Base-by-base conservation (phyloP, 2,113 vertebrate species). In the Periophthalmodon schlosseri region DNA sequence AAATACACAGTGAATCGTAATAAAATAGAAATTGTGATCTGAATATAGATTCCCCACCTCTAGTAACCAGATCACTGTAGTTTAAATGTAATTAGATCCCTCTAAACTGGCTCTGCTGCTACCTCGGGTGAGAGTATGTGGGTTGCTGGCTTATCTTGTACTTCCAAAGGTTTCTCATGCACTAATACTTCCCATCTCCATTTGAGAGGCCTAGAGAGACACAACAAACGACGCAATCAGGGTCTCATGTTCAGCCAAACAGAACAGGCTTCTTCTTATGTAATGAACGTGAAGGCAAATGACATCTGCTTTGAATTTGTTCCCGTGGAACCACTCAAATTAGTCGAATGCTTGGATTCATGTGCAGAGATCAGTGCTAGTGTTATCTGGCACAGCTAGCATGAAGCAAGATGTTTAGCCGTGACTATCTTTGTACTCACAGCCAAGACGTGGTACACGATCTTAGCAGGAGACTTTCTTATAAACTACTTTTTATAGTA, bases 251-350 rank as follows among this genome's bases (percentile, higher is more conserved):
- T 16, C 18, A 71, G 86, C 84, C 84, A 83, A 88, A 80, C 80
- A 82, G 84, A 74, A 73, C 74, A 72, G 64, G 74, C 65, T 80
- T 77, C 82, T 72, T 78, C 83, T 81, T 85, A 79, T 72, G 34
- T 79, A 83, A 80, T 78, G 36, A 56, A 76, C 72, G 71, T 84
- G 82, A 81, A 69, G 57, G 57, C 86, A 86, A 82, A 90, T 91
- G 87, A 84, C 87, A 87, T 81, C 81, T 69, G 79, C 88, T 92
- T 91, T 92, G 85, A 91, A 88, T 87, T 81, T 77, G 58, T 89
- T 92, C 86, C 85, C 92, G 73, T 83, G 81, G 79, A 85, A 85
- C 81, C 81, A 69, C 83, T 91, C 84, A 90, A 91, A 93, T 92
- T 90, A 90, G 86, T 73, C 69, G 77, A 91, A 87, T 80, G 85